Conservation (phyloP, 2,113 vertebrate species). For the Otus sunia region DNA sequence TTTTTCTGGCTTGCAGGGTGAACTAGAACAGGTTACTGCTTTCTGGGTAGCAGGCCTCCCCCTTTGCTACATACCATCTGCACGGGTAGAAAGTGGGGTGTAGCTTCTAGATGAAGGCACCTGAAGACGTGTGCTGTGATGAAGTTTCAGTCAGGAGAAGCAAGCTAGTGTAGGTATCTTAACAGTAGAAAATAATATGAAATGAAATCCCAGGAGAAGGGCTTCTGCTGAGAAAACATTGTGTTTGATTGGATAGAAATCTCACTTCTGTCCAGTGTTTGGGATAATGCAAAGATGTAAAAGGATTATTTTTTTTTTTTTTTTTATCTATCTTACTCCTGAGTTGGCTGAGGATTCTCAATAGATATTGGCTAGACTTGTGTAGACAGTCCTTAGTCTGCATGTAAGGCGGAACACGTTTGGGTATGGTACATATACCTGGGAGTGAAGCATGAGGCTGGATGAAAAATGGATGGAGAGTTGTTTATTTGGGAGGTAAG, state of each 20-base stretch:
- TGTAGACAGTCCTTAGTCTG: not conserved
- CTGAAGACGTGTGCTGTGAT: not conserved
- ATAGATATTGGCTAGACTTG: not conserved
- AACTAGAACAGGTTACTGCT: constrained; percentile 43
- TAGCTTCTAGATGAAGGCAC: constrained; percentile 43
- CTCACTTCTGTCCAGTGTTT: not conserved
- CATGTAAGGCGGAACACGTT: not conserved
- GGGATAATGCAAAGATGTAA: not conserved
- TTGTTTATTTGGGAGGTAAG: not conserved
- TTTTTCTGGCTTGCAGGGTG: constrained; percentile 58
- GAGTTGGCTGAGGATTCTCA: constrained; percentile 1
- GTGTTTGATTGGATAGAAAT: not conserved
- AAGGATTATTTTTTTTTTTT: not conserved
- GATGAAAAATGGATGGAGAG: constrained; percentile 10
- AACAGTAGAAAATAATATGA: constrained; percentile 17
- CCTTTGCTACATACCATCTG: not conserved
- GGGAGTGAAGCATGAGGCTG: constrained; percentile 14
- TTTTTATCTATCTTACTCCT: not conserved
- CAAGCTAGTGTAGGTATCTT: constrained; percentile 24
- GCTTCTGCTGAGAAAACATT: not conserved
- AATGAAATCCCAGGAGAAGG: not conserved
- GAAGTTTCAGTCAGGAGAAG: not conserved
- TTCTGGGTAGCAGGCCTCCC: constrained; percentile 39
- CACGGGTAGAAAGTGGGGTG: constrained; percentile 57
- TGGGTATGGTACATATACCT: not conserved